Evolutionary conservation across 2,888 invertebrate genomes (phyloP).

Genomic region (Drosophila rubida): DNA sequence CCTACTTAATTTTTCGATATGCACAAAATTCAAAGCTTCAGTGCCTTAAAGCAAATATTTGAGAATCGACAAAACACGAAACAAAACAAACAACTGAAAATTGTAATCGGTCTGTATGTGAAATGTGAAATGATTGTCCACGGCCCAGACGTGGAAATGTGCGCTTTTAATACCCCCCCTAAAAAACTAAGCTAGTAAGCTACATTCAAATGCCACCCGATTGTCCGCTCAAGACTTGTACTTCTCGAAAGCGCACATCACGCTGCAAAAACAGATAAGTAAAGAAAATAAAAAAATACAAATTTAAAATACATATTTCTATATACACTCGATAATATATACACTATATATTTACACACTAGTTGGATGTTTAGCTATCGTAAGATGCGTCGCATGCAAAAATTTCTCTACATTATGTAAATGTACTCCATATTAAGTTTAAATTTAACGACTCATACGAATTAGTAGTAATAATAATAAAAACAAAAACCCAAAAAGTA

Average conservation of each 20-base stretch:
- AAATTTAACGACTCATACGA: slow-evolving; percentile 75
- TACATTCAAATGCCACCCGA: slow-evolving; percentile 13
- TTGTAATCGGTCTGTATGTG: slow-evolving; percentile 11
- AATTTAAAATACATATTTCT: slow-evolving; percentile 62
- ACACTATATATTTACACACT: slow-evolving; percentile 71
- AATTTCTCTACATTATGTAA: slow-evolving; percentile 64
- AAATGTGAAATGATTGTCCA: slow-evolving; percentile 22
- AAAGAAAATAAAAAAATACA: slow-evolving; percentile 47
- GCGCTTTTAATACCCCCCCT: slow-evolving; percentile 34
- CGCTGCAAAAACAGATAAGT: slow-evolving; percentile 36
- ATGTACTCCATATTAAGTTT: slow-evolving; percentile 76
- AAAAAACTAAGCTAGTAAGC: not conserved
- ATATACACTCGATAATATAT: slow-evolving; percentile 68
- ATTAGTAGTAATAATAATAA: slow-evolving; percentile 71
- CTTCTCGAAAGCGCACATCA: slow-evolving; percentile 57
- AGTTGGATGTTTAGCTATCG: slow-evolving; percentile 74
- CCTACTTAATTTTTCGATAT: slow-evolving; percentile 63
- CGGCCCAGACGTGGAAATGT: slow-evolving; percentile 51
- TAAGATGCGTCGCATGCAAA: slow-evolving; percentile 57
- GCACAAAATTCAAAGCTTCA: slow-evolving; percentile 83
- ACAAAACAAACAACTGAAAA: slow-evolving; percentile 27
- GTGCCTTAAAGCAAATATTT: slow-evolving; percentile 81
- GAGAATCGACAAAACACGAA: slow-evolving; percentile 30
- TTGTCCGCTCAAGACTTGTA: slow-evolving; percentile 30
- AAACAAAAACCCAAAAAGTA: slow-evolving; percentile 40